Percentiles rank a stretch among this genome's conserved stretches.
These are phyloP conservation scores for Proales similis DNA, from an alignment of 1,140 invertebrate species.

Conservation along the genomic window DNA sequence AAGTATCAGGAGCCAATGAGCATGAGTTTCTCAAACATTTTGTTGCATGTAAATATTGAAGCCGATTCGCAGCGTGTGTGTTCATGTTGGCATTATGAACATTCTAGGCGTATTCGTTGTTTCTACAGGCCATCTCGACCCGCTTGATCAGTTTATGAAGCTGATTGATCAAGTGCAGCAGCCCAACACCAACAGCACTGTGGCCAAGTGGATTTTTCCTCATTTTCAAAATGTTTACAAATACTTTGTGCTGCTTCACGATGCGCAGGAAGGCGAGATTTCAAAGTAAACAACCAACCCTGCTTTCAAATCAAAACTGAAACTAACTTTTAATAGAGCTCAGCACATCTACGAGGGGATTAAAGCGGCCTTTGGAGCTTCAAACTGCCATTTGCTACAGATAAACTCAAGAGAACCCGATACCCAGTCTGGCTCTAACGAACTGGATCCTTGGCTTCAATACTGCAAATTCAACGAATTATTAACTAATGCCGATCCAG, in stretches of 20 bases:
- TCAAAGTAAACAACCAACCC: conserved; percentile 54
- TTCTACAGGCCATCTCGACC: conserved; percentile 70
- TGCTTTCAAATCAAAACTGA: conserved; percentile 20
- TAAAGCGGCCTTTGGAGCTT: conserved; percentile 72
- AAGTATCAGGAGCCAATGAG: conserved; percentile 78
- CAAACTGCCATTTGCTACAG: conserved; percentile 75
- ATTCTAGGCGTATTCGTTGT: conserved; percentile 63
- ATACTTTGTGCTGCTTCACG: conserved; percentile 82
- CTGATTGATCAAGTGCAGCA: conserved; percentile 71
- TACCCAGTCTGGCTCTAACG: not conserved
- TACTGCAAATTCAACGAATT: conserved; percentile 25
- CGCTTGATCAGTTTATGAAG: conserved; percentile 67
- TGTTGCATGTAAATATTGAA: conserved; percentile 66
- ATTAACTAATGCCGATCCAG: not conserved
- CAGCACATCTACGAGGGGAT: conserved; percentile 72
- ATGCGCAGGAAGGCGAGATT: conserved; percentile 62
- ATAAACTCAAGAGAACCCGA: conserved; percentile 65
- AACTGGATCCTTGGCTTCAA: conserved; percentile 6
- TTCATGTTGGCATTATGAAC: not conserved
- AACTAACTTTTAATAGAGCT: conserved; percentile 59
- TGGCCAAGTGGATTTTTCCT: conserved; percentile 76
- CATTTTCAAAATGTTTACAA: conserved; percentile 62
- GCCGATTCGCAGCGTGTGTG: too few species aligned
- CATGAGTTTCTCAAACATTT: conserved; percentile 91
- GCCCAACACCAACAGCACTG: conserved; percentile 66